Evolutionary conservation across 2,113 vertebrate genomes (phyloP), one percentile per base, ranked within the genome.

Genomic region (Malurus elegans): DNA sequence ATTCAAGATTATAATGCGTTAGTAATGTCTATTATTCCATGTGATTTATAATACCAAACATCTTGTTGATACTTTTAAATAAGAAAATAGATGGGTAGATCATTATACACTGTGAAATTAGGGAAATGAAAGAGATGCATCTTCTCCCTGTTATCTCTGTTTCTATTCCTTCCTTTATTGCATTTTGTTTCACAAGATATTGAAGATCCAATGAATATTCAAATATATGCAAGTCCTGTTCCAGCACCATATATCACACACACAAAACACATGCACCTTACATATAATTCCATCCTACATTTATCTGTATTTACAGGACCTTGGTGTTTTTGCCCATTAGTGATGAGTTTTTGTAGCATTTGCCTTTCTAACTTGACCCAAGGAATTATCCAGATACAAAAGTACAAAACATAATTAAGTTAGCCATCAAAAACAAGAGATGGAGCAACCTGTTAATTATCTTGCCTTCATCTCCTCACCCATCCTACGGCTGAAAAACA

Each of bases 171-270:
- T 75, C 73, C 58, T 91, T 96, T 96, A 92, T 95, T 95, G 70
- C 89, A 73, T 94, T 87, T 94, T 87, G 36, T 94, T 92, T 89
- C 58, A 62, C 40, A 94, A 84, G 76, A 88, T 92, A 95, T 94
- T 94, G 78, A 88, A 47, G 65, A 70, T 82, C 84, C 93, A 79
- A 95, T 97, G 94, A 95, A 94, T 97, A 96, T 94, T 95, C 93
- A 96, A 87, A 96, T 76, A 79, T 95, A 94, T 92, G 80, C 93
- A 94, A 85, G 95, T 95, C 50, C 4, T 13, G 2, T 53, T 50
- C 50, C 50, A 72, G 57, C 62, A 44, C 66, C 61, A 76, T 92
- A 73, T 50, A 82, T 94, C 58, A 72, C 44, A 54, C 84, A 76
- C 66, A 82, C 40, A 74, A 62, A 81, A 44, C 57, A 88, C 79